Percentiles rank a stretch among this genome's conserved stretches.
phyloP scores from a whole-genome alignment of 2,888 invertebrate species.

The Sinohyriopsis cumingii region DNA sequence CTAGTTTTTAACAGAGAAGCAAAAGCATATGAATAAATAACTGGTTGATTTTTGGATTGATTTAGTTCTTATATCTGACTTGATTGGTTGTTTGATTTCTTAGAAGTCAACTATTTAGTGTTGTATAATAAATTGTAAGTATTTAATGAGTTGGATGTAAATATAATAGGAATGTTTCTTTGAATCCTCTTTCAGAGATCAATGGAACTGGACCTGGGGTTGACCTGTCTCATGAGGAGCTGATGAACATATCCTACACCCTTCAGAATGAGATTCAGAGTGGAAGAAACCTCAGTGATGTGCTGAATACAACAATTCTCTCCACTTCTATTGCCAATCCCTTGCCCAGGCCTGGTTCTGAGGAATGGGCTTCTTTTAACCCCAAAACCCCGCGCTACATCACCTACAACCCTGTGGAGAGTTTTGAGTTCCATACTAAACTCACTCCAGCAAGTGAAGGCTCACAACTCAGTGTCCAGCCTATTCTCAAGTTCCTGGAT shows the following conservation, averaged over 20 bases:
- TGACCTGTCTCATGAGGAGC: conserved; percentile 9
- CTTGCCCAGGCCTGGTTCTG: conserved; percentile 9
- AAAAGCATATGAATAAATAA: too few relatives aligned
- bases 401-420: conserved; percentile 7
- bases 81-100: too few relatives aligned
- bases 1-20: too few relatives aligned
- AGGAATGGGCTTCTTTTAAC: conserved; percentile 14
- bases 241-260: conserved; percentile 9
- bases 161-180: neutral
- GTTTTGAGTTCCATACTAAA: conserved; percentile 17
- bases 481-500: conserved; percentile 19
- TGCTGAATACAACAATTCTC: conserved; percentile 16
- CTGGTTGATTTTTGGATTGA: too few relatives aligned
- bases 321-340: conserved; percentile 12
- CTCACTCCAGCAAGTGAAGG: conserved; percentile 19
- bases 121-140: too few relatives aligned
- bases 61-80: too few relatives aligned
- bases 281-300: conserved; percentile 16
- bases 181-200: conserved; percentile 2
- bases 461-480: conserved; percentile 13
- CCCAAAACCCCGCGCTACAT: conserved; percentile 12
- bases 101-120: too few relatives aligned
- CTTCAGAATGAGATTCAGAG: conserved; percentile 20
- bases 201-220: conserved; percentile 3
- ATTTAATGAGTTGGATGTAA: neutral